Evolutionary conservation across 2,888 invertebrate genomes (phyloP), one percentile per base, ranked within the genome.

Genomic region (Noctuana brunneofusca): DNA sequence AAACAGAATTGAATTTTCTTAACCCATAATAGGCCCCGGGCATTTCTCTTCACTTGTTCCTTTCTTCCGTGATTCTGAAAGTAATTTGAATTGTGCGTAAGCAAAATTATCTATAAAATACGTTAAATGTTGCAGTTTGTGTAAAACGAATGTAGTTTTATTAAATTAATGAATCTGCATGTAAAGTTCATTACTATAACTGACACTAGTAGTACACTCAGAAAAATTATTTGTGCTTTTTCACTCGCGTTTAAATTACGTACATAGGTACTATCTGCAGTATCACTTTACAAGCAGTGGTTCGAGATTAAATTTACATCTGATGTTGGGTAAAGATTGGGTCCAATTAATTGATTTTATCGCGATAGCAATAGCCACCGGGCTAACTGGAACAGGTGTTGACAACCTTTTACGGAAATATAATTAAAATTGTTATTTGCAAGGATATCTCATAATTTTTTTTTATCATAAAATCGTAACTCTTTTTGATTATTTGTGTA

Each of bases 301-400:
- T 20, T 50, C 32, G 41, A 41, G 14, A 27, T 24, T 24, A 43
- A 43, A 52, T 52, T 58, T 27, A 27, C 30, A 59, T 53, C 27
- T 11, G 52, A 53, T 46, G 22, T 9, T 41, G 30, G 46, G 22
- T 46, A 58, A 14, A 38, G 49, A 49, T 38, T 35, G 58, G 58
- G 20, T 52, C 58, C 58, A 52, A 58, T 58, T 52, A 58, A 58
- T 58, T 58, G 58, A 58, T 58, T 58, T 58, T 58, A 50, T 52
- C 41, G 3, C 27, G 52, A 58, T 58, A 58, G 38, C 41, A 12
- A 38, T 41, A n/a, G 41, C 30, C 27, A 8, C n/a, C 18, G 9
- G 20, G 27, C n/a, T 27, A 8, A 49, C 11, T 24, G 9, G 8
- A 11, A 14, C 18, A 14, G 35, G 38, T 16, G n/a, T 41, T 5